These are phyloP conservation scores for Scolopax rusticola DNA, from an alignment of 2,797 vertebrate genomes.

Conservation along the genomic window DNA sequence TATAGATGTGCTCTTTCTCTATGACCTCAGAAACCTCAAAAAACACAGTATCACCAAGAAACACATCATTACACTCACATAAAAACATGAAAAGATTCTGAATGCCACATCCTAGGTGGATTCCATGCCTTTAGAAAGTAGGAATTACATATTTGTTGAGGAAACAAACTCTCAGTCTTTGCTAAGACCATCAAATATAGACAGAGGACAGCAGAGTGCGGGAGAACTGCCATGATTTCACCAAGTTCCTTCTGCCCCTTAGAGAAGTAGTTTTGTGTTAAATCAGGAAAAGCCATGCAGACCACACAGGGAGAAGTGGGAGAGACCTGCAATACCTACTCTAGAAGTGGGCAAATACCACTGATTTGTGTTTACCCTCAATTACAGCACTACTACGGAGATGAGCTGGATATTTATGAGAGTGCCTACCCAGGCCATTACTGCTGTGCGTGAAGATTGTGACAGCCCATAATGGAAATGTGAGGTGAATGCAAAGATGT, in stretches of 20 bases:
- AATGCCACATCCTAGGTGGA: not conserved
- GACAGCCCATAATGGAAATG: not conserved
- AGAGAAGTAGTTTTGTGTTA: not conserved
- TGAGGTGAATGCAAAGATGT: slow-evolving; percentile 31
- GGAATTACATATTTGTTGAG: not conserved
- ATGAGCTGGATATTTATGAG: slow-evolving; percentile 1
- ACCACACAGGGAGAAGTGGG: not conserved
- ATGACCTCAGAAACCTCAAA: not conserved
- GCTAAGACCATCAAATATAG: not conserved
- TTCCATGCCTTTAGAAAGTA: not conserved
- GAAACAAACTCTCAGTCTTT: not conserved
- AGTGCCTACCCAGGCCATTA: not conserved
- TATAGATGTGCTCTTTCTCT: not conserved
- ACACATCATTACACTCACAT: fast-evolving
- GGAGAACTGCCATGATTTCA: not conserved
- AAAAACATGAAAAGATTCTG: not conserved
- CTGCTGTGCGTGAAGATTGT: not conserved
- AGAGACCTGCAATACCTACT: not conserved
- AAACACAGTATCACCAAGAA: not conserved
- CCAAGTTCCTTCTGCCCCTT: not conserved
- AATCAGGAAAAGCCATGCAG: not conserved
- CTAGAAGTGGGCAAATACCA: not conserved
- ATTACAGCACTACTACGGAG: not conserved
- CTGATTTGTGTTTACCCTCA: not conserved
- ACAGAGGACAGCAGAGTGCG: not conserved